phyloP scores from a whole-genome alignment of 2,888 invertebrate genomes.

The Platycheirus rosarum region DNA sequence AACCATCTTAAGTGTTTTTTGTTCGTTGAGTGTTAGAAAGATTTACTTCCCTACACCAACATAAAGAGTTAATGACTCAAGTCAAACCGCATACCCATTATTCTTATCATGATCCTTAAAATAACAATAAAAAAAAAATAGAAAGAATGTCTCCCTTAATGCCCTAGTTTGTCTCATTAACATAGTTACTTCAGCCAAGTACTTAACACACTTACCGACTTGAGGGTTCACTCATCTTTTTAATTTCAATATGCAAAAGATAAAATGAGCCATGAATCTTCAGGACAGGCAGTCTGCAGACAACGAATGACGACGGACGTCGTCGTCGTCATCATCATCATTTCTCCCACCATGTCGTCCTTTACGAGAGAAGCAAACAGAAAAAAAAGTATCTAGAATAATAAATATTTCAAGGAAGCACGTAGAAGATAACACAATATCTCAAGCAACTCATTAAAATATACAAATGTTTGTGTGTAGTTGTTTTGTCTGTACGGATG shows the following conservation, averaged over 20 bases:
- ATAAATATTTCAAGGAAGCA: constrained; percentile 45
- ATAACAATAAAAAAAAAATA: background rate
- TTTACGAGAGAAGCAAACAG: constrained; percentile 9
- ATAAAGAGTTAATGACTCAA: constrained; percentile 21
- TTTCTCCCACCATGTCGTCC: constrained; percentile 32
- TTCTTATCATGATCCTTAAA: background rate
- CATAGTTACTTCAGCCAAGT: constrained; percentile 56
- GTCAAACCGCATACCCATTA: background rate
- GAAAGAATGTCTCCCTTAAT: constrained; percentile 12
- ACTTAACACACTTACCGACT: constrained; percentile 63
- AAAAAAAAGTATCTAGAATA: constrained; percentile 21
- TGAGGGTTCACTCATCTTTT: constrained; percentile 37
- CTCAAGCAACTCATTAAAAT: constrained; percentile 68
- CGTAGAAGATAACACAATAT: constrained; percentile 51
- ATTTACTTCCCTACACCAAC: constrained; percentile 19
- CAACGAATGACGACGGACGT: constrained; percentile 28
- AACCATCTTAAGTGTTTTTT: no score
- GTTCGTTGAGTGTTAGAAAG: background rate
- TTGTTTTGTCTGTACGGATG: constrained; percentile 18
- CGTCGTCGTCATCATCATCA: constrained; percentile 36
- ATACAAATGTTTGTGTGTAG: constrained; percentile 51
- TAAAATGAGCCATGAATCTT: constrained; percentile 38
- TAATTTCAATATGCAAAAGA: constrained; percentile 29
- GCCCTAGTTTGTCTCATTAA: constrained; percentile 63
- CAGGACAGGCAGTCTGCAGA: constrained; percentile 38